phyloP scores from a whole-genome alignment of 2,888 invertebrate genomes.

The Phyllotreta striolata region DNA sequence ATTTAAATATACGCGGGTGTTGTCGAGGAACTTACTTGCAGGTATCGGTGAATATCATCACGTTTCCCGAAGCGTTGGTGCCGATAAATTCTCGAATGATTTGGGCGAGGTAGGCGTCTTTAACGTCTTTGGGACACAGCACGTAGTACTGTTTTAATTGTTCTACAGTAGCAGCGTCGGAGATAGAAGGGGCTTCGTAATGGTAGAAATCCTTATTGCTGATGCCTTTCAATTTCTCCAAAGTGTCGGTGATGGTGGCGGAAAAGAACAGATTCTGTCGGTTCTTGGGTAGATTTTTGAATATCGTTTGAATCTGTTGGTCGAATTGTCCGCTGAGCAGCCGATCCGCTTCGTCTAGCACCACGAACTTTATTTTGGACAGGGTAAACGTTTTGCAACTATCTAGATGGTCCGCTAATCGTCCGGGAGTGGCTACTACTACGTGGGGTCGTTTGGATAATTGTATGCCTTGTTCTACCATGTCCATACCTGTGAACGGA shows the following conservation, averaged over 20 bases:
- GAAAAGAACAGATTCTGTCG: conserved; percentile 92
- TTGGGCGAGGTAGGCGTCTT: conserved; percentile 92
- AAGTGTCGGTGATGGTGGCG: conserved; percentile 92
- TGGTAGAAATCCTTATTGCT: conserved; percentile 66
- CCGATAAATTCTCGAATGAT: conserved; percentile 78
- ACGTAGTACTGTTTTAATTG: conserved; percentile 92
- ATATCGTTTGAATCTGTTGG: conserved; percentile 82
- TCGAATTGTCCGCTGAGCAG: conserved; percentile 81
- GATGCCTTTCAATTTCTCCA: conserved; percentile 71
- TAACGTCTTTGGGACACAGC: conserved; percentile 88
- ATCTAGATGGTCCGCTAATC: conserved; percentile 90
- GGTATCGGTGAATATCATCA: conserved; percentile 95
- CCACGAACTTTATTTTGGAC: conserved; percentile 82
- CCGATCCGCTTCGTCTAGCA: conserved; percentile 97
- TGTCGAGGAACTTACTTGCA: conserved; percentile 78
- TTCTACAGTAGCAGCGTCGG: conserved; percentile 82
- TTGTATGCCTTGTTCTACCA: conserved; percentile 86
- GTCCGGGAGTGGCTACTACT: conserved; percentile 95
- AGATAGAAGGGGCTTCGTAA: conserved; percentile 76
- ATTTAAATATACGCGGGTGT: not conserved
- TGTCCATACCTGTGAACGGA: conserved; percentile 77
- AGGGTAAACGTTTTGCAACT: conserved; percentile 86
- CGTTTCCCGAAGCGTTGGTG: conserved; percentile 77
- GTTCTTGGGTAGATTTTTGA: conserved; percentile 75
- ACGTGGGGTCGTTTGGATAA: conserved; percentile 88